Evolutionary conservation across 2,888 invertebrate genomes (phyloP), one percentile per base, ranked within the genome.

Genomic region (Xylocampa areola): DNA sequence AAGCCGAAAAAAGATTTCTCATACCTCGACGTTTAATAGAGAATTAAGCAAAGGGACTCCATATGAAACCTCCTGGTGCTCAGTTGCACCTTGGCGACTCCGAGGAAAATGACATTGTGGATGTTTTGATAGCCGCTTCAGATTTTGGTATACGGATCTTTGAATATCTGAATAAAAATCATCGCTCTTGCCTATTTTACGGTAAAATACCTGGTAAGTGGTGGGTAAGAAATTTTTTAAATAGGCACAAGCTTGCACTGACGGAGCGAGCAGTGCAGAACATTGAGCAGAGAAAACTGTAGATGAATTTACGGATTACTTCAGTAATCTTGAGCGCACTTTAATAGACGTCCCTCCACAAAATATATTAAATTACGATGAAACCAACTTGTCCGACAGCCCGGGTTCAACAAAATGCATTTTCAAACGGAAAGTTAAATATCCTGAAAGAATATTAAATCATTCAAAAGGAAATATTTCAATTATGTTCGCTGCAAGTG

Each of bases 1-100:
- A 17, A 17, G 36, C 21, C 10, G 17, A 36, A 36, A 55, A 53
- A 54, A 32, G 23, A 43, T 68, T 68, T 53, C 14, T 13, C 27
- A 57, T 63, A 16, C 60, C 63, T 36, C 59, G 60, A 27, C 53
- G 63, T 21, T 60, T 60, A 36, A 52, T 63, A 27, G 37, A 43
- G 29, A 51, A 63, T 41, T 60, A 63, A 59, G 45, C 59, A 10
- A 49, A 62, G 17, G 37, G 47, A 41, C 32, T 53, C 13, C 60
- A 64, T 47, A 27, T 41, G 21, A 58, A 65, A 33, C 48, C 51
- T 37, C 44, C 53, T 14, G 64, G 68, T 45, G 40, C 29, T 29
- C 61, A 49, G 27, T 43, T 40, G 23, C 45, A 43, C 7, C 48
- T 64, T 13, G 19, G 11, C 8, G 37, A 39, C 2, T 14, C 33